Evolutionary conservation across 2,113 vertebrate genomes (phyloP).

Genomic region (Nothobranchius kuhntae): DNA sequence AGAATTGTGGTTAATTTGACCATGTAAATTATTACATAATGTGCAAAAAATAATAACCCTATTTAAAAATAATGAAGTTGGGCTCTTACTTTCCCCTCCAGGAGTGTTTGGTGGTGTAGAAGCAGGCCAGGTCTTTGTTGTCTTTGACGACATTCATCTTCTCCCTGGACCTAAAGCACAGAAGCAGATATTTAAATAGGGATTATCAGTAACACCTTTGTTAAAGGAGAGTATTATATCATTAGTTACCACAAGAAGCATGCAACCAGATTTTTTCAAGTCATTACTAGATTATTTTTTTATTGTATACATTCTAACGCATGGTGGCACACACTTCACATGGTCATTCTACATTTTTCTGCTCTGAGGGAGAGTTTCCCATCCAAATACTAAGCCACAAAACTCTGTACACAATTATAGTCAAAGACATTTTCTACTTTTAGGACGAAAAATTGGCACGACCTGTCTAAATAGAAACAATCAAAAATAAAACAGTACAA

Average conservation of each 20-base stretch:
- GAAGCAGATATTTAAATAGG: not conserved
- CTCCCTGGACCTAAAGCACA: slow-evolving; percentile 82
- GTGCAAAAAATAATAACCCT: not conserved
- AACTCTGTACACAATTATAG: slow-evolving; percentile 31
- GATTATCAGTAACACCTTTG: not conserved
- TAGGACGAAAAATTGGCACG: slow-evolving; percentile 4
- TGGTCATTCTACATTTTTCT: slow-evolving; percentile 52
- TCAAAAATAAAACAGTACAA: slow-evolving; percentile 22
- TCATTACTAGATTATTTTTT: slow-evolving; percentile 19
- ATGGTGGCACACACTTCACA: slow-evolving; percentile 56
- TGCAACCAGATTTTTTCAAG: slow-evolving; percentile 1
- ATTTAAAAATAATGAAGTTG: slow-evolving; percentile 15
- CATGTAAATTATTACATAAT: not conserved
- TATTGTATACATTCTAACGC: slow-evolving; percentile 19
- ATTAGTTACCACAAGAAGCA: slow-evolving; percentile 2
- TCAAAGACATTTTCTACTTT: not conserved
- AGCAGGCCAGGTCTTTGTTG: slow-evolving; percentile 99
- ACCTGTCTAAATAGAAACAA: not conserved
- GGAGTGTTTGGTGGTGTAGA: slow-evolving; percentile 99
- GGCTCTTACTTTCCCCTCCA: slow-evolving; percentile 98
- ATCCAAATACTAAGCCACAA: slow-evolving; percentile 6
- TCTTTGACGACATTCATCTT: slow-evolving; percentile 99
- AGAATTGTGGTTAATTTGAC: not conserved
- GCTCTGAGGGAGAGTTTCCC: slow-evolving; percentile 24
- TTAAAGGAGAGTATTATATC: not conserved